These are phyloP conservation scores for Agrotis puta DNA, from an alignment of 2,888 invertebrate species.

Conservation along the genomic window DNA sequence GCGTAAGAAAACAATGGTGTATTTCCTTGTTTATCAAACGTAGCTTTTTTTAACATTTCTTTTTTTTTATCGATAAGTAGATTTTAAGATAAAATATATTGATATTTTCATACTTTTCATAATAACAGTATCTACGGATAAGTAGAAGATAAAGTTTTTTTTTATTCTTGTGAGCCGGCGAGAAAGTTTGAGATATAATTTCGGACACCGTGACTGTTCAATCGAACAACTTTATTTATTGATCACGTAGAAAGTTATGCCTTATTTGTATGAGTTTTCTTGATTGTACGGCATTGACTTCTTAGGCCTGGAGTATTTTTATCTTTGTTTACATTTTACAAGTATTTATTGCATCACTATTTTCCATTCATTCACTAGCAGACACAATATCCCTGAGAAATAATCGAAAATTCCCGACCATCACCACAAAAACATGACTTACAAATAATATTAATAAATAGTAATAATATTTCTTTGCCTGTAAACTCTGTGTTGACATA, in stretches of 20 bases:
- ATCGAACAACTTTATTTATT: conserved; percentile 56
- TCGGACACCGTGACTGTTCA: conserved; percentile 39
- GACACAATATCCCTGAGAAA: background rate
- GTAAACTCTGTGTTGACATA: conserved; percentile 16
- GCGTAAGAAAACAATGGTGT: conserved; percentile 15
- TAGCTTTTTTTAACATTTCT: no score
- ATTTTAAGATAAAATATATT: conserved; percentile 30
- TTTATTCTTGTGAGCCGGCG: conserved; percentile 58
- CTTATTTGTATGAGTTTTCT: conserved; percentile 41
- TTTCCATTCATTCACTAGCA: background rate
- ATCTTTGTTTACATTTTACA: background rate
- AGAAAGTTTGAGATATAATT: conserved; percentile 60
- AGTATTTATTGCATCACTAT: background rate
- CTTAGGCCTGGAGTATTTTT: background rate
- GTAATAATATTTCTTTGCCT: conserved; percentile 8
- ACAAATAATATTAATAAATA: conserved; percentile 17
- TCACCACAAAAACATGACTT: conserved; percentile 25
- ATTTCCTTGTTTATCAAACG: conserved; percentile 5
- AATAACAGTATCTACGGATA: conserved; percentile 61
- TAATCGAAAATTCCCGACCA: conserved; percentile 11
- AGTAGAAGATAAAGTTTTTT: conserved; percentile 61
- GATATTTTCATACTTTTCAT: no score
- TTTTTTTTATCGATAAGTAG: conserved; percentile 17
- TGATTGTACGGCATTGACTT: conserved; percentile 22
- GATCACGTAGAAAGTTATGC: conserved; percentile 48